A percentile compares a stretch with the other conserved stretches of the same genome.
phyloP scores from a whole-genome alignment of 2,888 invertebrate species.

The Lysandra coridon region DNA sequence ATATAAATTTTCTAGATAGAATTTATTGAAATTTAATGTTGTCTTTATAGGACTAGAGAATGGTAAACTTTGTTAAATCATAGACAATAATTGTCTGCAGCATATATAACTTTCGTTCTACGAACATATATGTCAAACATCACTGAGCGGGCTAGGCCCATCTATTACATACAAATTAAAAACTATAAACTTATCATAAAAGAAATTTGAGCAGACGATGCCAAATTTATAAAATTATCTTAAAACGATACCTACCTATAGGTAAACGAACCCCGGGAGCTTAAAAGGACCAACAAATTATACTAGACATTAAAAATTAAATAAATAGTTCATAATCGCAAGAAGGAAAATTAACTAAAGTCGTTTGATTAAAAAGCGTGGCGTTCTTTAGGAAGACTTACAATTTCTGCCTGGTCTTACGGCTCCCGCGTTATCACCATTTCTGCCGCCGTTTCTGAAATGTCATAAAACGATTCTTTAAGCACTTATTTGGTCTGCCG shows the following conservation, averaged over 20 bases:
- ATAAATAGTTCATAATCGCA: constrained; percentile 31
- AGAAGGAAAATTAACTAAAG: constrained; percentile 32
- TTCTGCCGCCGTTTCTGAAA: constrained; percentile 36
- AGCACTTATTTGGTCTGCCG: too few species aligned
- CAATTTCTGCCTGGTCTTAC: constrained; percentile 38
- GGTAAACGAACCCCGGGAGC: constrained; percentile 18
- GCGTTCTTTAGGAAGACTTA: constrained; percentile 42
- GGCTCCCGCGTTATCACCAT: constrained; percentile 35
- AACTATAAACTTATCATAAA: constrained; percentile 45
- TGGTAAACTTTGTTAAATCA: constrained; percentile 66
- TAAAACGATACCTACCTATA: constrained; percentile 31
- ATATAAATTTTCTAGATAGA: constrained; percentile 29
- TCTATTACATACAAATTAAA: constrained; percentile 40
- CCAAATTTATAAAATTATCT: constrained; percentile 36
- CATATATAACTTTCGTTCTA: constrained; percentile 59
- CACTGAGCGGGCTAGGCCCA: constrained; percentile 43
- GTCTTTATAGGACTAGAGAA: constrained; percentile 73
- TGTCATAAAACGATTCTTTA: not conserved
- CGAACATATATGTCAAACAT: constrained; percentile 52
- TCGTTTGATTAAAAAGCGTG: constrained; percentile 37
- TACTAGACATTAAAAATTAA: constrained; percentile 34
- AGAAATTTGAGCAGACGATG: constrained; percentile 43
- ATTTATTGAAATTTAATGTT: constrained; percentile 48
- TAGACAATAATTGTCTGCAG: constrained; percentile 48
- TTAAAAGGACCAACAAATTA: constrained; percentile 28